Base-by-base conservation (phyloP, 2,888 invertebrate genomes). In the Piscicola geometra region DNA sequence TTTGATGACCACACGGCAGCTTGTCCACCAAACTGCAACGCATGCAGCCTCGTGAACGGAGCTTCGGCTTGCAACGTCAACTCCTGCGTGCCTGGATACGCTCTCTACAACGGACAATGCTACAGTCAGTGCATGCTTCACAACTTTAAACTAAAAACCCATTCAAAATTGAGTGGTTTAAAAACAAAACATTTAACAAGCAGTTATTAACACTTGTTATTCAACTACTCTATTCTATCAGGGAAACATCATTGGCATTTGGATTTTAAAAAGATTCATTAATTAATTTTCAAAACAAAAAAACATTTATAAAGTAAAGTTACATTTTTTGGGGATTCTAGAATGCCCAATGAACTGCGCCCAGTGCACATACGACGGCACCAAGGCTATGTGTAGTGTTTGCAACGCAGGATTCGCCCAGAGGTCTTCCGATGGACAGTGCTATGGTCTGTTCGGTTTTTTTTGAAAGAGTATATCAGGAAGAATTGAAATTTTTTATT, bases 1-100 rank as follows among this genome's bases (percentile, higher is more conserved):
- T n/a, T n/a, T n/a, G n/a, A n/a, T n/a, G n/a, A 5, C 41, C 21
- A 56, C 25, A 3, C n/a, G 3, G 25, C 35, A 76, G 76, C 47
- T 36, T 76, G 76, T 76, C 76, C 76, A 25, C 60, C 35, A n/a
- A 73, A 76, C 33, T 76, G 76, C 68, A 25, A 30, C n/a, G 47
- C 72, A 18, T 76, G 76, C 50, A 35, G 67, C 3, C 33, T 76
- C 30, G 60, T 50, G n/a, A 68, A 56, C 25, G 76, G 76, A 21
- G 47, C 47, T 1, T 5, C 73, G 15, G 50, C 73, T 2, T 76
- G 76, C 41, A 68, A 72, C 56, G 30, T 50, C 5, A 67, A 67
- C 9, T 25, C 47, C 68, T 76, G 76, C 36, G 30, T 56, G 5
- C 0, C 67, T 15, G 73, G 73, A 21, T 76, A 73, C 36, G 73